These are phyloP conservation scores for Lepidostoma basale DNA, from an alignment of 1,140 invertebrate genomes.

Conservation along the genomic window DNA sequence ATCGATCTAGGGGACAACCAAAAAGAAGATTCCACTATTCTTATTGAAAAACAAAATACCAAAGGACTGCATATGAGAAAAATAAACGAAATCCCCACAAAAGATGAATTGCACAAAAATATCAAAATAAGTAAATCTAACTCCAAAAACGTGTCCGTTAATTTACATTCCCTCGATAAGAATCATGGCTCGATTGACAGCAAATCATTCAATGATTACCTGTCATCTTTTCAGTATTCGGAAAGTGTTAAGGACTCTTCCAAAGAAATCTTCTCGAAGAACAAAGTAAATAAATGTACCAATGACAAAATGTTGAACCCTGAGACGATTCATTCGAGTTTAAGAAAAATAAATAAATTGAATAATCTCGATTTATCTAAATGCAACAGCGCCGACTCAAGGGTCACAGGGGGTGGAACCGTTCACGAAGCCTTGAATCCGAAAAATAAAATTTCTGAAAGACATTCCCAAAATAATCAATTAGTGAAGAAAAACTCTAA, in stretches of 20 bases:
- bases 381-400: constrained; percentile 54
- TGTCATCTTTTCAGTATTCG: constrained; percentile 23
- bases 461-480: neutral
- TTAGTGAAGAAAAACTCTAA: constrained; percentile 50
- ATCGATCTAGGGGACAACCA: constrained; percentile 28
- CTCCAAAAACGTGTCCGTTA: neutral
- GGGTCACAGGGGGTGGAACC: constrained; percentile 57
- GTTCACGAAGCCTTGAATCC: constrained; percentile 43
- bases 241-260: constrained; percentile 26
- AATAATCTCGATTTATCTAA: constrained; percentile 4
- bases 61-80: neutral
- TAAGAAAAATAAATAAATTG: neutral
- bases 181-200: neutral
- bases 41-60: neutral
- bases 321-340: neutral
- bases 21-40: constrained; percentile 16
- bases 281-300: neutral
- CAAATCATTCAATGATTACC: constrained; percentile 22
- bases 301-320: neutral
- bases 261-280: too few relatives aligned
- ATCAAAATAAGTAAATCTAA: neutral
- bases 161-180: neutral
- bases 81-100: neutral
- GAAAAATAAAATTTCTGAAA: constrained; percentile 23
- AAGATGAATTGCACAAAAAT: neutral